Percentiles rank a stretch among this genome's conserved stretches.
These are phyloP conservation scores for Eudyptes chrysolophus DNA, from an alignment of 2,113 vertebrate genomes.

Conservation along the genomic window DNA sequence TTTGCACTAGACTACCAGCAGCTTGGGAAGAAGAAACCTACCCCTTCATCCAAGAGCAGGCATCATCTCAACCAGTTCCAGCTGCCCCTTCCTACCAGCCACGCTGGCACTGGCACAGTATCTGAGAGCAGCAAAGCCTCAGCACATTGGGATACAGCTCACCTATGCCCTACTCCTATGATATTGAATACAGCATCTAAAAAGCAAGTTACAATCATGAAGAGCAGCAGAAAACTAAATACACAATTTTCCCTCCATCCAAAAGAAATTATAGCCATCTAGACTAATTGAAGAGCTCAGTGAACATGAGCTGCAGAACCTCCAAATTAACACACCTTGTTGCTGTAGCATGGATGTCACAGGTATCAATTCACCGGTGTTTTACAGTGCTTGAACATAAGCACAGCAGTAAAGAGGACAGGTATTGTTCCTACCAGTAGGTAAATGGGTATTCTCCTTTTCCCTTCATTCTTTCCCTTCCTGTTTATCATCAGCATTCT, in stretches of 20 bases:
- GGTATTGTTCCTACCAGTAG: neutral
- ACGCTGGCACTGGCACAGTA: neutral
- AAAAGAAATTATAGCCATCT: neutral
- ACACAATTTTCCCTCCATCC: neutral
- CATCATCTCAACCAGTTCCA: neutral
- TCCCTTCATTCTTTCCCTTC: neutral
- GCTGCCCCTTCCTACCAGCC: neutral
- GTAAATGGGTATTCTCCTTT: neutral
- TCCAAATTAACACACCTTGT: neutral
- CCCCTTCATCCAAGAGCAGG: neutral
- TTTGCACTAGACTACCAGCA: neutral
- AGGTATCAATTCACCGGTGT: neutral
- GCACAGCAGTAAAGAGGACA: neutral
- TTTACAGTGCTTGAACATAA: neutral
- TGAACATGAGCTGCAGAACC: neutral
- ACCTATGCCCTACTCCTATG: neutral
- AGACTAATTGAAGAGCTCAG: neutral
- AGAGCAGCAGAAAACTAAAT: neutral
- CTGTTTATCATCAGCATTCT: slow-evolving; percentile 27
- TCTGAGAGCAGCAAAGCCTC: neutral
- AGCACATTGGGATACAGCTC: fast-evolving
- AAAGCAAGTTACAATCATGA: neutral
- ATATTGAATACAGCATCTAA: neutral
- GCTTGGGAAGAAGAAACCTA: neutral
- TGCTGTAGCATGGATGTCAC: fast-evolving